Conservation (phyloP, 2,888 invertebrate species). For the Lepeophtheirus nordmannii region DNA sequence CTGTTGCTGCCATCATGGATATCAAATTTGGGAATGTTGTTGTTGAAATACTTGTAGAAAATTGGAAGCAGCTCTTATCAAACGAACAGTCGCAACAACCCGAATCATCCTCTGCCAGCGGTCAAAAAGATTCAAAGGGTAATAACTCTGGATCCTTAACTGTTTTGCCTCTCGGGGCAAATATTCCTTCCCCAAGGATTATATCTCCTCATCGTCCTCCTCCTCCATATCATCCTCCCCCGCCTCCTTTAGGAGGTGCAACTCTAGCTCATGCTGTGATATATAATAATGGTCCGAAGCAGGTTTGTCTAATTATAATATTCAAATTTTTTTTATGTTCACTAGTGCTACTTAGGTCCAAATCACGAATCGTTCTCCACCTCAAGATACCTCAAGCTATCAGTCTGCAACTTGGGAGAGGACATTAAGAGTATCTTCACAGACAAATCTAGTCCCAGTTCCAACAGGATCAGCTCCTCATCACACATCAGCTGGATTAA, state of each 20-base stretch:
- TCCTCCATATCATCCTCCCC: conserved; percentile 20
- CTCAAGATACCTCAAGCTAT: conserved; percentile 11
- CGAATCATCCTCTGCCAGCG: conserved; percentile 27
- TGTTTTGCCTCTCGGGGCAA: conserved; percentile 27
- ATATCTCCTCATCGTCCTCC: conserved; percentile 23
- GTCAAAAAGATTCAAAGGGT: not conserved
- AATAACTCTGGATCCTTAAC: conserved; percentile 28
- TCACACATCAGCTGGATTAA: not conserved
- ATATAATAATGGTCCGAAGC: conserved; percentile 22
- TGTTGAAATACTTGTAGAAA: conserved; percentile 85
- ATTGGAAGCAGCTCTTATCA: conserved; percentile 32
- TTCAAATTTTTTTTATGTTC: too few species aligned
- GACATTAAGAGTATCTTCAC: not conserved
- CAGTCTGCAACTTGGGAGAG: conserved; percentile 21
- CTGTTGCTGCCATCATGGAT: conserved; percentile 94
- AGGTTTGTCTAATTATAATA: not conserved
- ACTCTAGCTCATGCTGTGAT: conserved; percentile 20
- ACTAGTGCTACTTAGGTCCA: not conserved
- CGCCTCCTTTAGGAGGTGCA: conserved; percentile 22
- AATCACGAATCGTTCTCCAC: conserved; percentile 6
- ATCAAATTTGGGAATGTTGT: conserved; percentile 98
- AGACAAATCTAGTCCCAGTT: not conserved
- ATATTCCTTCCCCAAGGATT: not conserved
- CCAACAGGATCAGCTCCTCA: conserved; percentile 13
- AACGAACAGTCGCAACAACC: conserved; percentile 23